phyloP scores from a whole-genome alignment of 1,140 invertebrate species.

The Druon quercuslanigerum region DNA sequence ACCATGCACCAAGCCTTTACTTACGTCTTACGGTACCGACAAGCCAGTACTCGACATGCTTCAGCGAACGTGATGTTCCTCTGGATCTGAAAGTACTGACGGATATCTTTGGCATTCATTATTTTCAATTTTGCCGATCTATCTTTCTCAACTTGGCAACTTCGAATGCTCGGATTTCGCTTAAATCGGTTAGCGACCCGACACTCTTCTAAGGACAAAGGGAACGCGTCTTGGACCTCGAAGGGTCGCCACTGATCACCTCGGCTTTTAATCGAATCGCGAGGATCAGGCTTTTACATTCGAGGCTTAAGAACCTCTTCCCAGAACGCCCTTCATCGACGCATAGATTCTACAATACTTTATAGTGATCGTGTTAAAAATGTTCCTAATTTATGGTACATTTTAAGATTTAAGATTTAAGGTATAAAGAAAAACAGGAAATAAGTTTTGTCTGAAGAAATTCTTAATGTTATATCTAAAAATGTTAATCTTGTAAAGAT shows the following conservation, averaged over 20 bases:
- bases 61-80: conserved; percentile 43
- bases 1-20: conserved; percentile 50
- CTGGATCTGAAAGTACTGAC: conserved; percentile 45
- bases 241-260: no score
- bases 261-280: no score
- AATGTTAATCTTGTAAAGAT: conserved; percentile 17
- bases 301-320: no score
- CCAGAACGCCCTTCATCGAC: no score
- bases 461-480: conserved; percentile 18
- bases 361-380: not conserved
- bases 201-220: no score
- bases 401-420: not conserved
- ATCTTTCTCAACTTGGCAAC: conserved; percentile 36
- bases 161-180: no score
- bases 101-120: conserved; percentile 55
- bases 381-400: not conserved
- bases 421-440: not conserved
- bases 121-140: conserved; percentile 48
- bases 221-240: no score
- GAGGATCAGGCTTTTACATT: no score
- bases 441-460: conserved; percentile 19
- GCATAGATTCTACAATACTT: no score
- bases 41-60: conserved; percentile 46
- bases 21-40: conserved; percentile 35
- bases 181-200: no score